These are phyloP conservation scores for Linhomoeus sp. DNA, from an alignment of 2,888 invertebrate genomes.

Conservation along the genomic window DNA sequence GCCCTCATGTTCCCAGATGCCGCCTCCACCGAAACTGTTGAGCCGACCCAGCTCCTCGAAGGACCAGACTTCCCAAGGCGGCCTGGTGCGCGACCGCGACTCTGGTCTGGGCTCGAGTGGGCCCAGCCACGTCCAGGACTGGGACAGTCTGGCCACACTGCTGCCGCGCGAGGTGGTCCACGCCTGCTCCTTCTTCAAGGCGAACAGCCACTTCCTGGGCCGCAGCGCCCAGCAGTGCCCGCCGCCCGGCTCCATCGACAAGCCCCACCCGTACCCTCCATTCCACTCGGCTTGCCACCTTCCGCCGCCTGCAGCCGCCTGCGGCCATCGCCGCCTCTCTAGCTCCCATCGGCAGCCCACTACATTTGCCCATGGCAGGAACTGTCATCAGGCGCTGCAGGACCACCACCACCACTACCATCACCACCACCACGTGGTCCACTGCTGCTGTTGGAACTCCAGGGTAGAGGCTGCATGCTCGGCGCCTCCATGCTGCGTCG, in stretches of 20 bases:
- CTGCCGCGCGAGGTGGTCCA: slow-evolving; percentile 48
- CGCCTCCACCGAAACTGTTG: background rate
- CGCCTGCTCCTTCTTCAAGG: slow-evolving; percentile 26
- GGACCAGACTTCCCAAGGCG: too few relatives aligned
- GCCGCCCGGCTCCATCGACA: background rate
- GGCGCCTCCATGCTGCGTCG: too few relatives aligned
- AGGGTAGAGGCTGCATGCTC: too few relatives aligned
- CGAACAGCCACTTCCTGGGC: slow-evolving; percentile 18
- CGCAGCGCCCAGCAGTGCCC: background rate
- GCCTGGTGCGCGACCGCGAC: slow-evolving; percentile 10
- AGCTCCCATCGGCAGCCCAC: too few relatives aligned
- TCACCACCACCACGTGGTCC: slow-evolving; percentile 5
- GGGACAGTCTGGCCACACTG: slow-evolving; percentile 73
- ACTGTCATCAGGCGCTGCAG: too few relatives aligned
- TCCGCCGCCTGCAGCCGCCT: too few relatives aligned
- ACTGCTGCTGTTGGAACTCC: too few relatives aligned
- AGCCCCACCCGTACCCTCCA: too few relatives aligned
- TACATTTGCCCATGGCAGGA: too few relatives aligned
- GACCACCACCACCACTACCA: background rate
- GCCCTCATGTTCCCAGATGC: background rate
- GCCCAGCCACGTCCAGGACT: slow-evolving; percentile 56
- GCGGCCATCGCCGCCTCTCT: slow-evolving; percentile 1
- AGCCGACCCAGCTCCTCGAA: too few relatives aligned
- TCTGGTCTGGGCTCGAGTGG: slow-evolving; percentile 24
- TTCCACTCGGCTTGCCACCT: too few relatives aligned